Conservation (phyloP, 2,113 vertebrate genomes). For the Dipodomys spectabilis region DNA sequence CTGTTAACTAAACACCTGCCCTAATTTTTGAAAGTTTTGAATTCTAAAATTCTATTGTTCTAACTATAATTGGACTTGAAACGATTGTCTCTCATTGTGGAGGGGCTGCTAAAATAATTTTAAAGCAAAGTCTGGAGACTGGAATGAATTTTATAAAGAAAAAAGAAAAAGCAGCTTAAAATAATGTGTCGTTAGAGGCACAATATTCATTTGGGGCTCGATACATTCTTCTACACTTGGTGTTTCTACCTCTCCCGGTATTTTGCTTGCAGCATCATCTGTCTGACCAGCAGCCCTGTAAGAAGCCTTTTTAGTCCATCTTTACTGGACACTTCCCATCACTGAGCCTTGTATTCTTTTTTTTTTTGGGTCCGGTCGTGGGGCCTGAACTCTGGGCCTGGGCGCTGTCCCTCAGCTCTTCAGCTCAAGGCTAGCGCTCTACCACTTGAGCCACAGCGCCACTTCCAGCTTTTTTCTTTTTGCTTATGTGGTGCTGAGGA, state of each 20-base stretch:
- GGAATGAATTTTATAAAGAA: background rate
- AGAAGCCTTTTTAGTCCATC: background rate
- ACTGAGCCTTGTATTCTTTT: background rate
- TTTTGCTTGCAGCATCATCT: background rate
- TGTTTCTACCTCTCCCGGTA: background rate
- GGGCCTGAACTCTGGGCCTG: too few species aligned
- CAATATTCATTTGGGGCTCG: background rate
- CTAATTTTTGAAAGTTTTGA: constrained; percentile 18
- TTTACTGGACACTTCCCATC: background rate
- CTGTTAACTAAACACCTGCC: background rate
- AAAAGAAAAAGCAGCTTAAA: background rate
- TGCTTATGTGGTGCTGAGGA: too few species aligned
- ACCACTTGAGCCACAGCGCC: too few species aligned
- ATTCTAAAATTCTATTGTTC: constrained; percentile 16
- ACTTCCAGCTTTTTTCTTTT: too few species aligned
- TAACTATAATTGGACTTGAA: background rate
- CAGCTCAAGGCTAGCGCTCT: too few species aligned
- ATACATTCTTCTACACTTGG: background rate
- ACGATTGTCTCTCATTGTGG: background rate
- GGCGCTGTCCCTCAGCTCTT: too few species aligned
- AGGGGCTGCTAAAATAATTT: background rate
- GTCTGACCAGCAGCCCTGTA: background rate
- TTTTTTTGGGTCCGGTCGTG: too few species aligned
- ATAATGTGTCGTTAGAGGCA: background rate
- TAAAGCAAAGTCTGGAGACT: background rate